These are phyloP conservation scores for Fukomys damarensis DNA, from an alignment of 2,113 vertebrate species.

Conservation along the genomic window DNA sequence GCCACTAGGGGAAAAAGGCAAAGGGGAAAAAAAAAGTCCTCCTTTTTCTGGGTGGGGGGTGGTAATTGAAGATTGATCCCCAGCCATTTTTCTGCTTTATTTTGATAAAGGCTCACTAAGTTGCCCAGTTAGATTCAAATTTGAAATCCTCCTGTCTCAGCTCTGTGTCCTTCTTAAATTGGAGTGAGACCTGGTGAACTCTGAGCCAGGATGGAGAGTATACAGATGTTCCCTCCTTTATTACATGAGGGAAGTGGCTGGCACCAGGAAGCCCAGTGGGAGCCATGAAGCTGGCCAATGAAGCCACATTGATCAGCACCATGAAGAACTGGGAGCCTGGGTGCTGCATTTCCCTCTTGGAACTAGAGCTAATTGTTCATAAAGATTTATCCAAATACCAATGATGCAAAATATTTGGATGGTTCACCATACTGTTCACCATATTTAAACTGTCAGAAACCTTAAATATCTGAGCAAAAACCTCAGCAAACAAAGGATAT, in stretches of 20 bases:
- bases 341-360: constrained; percentile 16
- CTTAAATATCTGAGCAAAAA: constrained; percentile 76
- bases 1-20: fast-evolving
- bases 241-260: neutral
- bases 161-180: neutral
- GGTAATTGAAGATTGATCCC: neutral
- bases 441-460: constrained; percentile 72
- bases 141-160: neutral
- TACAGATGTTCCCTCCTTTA: neutral
- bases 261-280: neutral
- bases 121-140: neutral
- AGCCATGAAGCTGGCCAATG: neutral
- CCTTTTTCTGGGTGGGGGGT: neutral
- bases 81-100: neutral
- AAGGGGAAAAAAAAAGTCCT: too few relatives aligned
- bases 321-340: neutral
- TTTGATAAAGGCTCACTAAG: neutral
- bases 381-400: constrained; percentile 66
- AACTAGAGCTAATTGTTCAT: constrained; percentile 67
- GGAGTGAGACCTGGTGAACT: neutral
- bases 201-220: neutral
- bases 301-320: neutral
- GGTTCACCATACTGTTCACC: constrained; percentile 75
- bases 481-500: constrained; percentile 80
- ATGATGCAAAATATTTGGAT: constrained; percentile 57